phyloP scores from a whole-genome alignment of 2,113 vertebrate species.

The Hemiscyllium ocellatum region DNA sequence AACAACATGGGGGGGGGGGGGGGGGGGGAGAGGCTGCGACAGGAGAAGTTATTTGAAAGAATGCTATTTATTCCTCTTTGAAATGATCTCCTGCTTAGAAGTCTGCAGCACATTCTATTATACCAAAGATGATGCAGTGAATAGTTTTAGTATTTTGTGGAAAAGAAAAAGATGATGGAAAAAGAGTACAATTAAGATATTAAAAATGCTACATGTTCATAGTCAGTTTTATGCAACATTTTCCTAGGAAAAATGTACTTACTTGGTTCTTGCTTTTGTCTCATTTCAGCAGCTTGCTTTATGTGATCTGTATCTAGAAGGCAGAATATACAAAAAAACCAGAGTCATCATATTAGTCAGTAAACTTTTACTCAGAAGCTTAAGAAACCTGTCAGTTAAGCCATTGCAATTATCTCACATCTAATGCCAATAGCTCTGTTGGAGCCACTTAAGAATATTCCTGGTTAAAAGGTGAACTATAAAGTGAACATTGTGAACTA shows the following conservation, averaged over 20 bases:
- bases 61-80: background rate
- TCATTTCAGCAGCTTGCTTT: background rate
- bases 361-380: background rate
- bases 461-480: background rate
- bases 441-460: background rate
- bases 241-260: background rate
- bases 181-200: background rate
- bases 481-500: too few relatives aligned
- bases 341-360: background rate
- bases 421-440: background rate
- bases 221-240: background rate
- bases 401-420: background rate
- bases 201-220: background rate
- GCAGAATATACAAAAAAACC: background rate
- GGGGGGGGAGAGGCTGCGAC: too few relatives aligned
- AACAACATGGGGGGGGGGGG: background rate
- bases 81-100: background rate
- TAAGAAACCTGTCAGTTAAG: background rate
- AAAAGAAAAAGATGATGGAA: background rate
- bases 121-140: background rate
- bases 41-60: background rate
- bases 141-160: background rate
- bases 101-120: too few relatives aligned
- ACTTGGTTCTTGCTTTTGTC: constrained; percentile 35
- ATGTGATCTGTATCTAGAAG: background rate